These are phyloP conservation scores for Anisognathus igniventris DNA, from an alignment of 2,797 vertebrate species.

Conservation along the genomic window DNA sequence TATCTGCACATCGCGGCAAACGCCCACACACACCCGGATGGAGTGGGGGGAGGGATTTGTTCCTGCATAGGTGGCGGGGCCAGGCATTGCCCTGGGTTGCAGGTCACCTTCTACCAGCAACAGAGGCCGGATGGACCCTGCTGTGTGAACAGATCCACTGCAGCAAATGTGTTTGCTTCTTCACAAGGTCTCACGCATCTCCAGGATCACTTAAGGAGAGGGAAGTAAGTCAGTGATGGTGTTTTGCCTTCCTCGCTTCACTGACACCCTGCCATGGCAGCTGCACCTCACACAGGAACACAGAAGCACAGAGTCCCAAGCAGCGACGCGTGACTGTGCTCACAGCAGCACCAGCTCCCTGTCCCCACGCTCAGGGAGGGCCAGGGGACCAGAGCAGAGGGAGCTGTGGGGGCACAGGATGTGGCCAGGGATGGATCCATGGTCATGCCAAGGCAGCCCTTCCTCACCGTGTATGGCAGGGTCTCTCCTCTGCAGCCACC, in stretches of 20 bases:
- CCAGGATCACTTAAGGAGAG: not conserved
- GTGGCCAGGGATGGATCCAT: not conserved
- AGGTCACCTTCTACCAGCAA: not conserved
- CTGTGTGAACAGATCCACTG: rapidly evolving
- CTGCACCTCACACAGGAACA: not conserved
- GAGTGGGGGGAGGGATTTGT: not conserved
- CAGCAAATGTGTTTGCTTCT: not conserved
- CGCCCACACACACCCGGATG: not conserved
- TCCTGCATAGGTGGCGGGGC: rapidly evolving
- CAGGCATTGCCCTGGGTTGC: not conserved
- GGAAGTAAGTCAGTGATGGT: rapidly evolving
- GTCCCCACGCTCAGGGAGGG: rapidly evolving
- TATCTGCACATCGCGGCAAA: constrained; percentile 11
- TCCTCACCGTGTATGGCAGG: rapidly evolving
- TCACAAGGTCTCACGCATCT: not conserved
- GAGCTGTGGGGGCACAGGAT: not conserved
- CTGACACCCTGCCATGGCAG: not conserved
- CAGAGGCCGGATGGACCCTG: not conserved
- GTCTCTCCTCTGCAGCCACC: not conserved
- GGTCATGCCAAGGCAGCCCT: not conserved
- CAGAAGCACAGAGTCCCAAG: not conserved
- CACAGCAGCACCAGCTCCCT: not conserved
- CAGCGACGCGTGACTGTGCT: rapidly evolving
- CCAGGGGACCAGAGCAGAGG: not conserved
- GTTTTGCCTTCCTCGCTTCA: not conserved